Conservation (phyloP, 1,140 invertebrate species). For the Sarcophaga peregrina region DNA sequence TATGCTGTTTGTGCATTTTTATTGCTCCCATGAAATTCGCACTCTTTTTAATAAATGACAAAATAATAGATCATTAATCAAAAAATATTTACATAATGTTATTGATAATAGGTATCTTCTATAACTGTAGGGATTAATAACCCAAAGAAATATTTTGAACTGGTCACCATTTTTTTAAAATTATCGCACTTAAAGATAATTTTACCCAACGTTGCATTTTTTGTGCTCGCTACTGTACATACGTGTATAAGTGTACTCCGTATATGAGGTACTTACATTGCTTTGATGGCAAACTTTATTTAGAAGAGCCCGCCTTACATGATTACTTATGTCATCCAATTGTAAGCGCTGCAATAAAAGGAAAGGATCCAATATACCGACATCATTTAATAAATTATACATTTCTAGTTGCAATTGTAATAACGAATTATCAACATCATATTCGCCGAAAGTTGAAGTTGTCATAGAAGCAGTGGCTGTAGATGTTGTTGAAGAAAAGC, state of each 20-base stretch:
- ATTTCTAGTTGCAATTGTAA: slow-evolving; percentile 55
- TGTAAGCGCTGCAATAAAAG: slow-evolving; percentile 49
- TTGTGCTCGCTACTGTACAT: too few species aligned
- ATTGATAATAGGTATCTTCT: too few species aligned
- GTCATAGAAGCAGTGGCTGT: slow-evolving; percentile 7
- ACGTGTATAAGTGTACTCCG: background rate
- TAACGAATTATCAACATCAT: slow-evolving; percentile 38
- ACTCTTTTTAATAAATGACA: too few species aligned
- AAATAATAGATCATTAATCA: too few species aligned
- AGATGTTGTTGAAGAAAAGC: background rate
- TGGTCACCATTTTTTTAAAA: too few species aligned
- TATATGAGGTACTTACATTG: slow-evolving; percentile 43
- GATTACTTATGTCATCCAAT: slow-evolving; percentile 42
- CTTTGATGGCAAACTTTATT: slow-evolving; percentile 44
- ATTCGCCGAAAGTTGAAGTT: background rate
- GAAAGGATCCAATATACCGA: slow-evolving; percentile 59
- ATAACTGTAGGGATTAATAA: too few species aligned
- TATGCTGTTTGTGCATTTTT: background rate
- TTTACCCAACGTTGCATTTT: too few species aligned
- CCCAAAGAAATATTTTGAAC: too few species aligned
- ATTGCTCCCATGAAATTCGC: background rate
- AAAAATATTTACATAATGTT: too few species aligned
- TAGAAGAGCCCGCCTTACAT: slow-evolving; percentile 45
- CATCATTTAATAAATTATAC: slow-evolving; percentile 53
- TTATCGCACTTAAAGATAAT: too few species aligned